A percentile compares a stretch with the other conserved stretches of the same genome.
Evolutionary conservation across 1,140 invertebrate genomes (phyloP).

Genomic region (Mylabris phalerata): DNA sequence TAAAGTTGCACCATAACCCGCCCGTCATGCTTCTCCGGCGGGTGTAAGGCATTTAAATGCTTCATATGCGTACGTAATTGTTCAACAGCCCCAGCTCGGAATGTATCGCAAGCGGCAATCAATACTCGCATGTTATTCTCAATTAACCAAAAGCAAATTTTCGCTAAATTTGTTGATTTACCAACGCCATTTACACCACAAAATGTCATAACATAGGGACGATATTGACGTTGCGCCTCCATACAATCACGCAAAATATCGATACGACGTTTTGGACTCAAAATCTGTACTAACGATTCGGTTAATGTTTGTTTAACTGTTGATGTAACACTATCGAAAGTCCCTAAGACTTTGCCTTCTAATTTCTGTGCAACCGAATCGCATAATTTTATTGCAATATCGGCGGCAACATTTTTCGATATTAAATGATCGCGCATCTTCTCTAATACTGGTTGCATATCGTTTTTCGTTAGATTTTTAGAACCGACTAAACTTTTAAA

Average conservation of each 20-base stretch:
- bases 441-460: constrained; percentile 82
- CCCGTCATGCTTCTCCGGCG: constrained; percentile 61
- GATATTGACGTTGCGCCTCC: constrained; percentile 70
- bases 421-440: constrained; percentile 97
- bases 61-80: constrained; percentile 93
- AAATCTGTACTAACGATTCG: constrained; percentile 81
- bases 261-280: constrained; percentile 90
- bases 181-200: constrained; percentile 99
- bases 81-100: constrained; percentile 97
- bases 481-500: constrained; percentile 84
- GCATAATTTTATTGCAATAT: constrained; percentile 91
- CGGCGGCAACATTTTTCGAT: constrained; percentile 94
- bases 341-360: constrained; percentile 86
- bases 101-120: constrained; percentile 99
- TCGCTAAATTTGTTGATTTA: constrained; percentile 98
- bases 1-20: constrained; percentile 86
- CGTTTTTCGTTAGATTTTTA: constrained; percentile 64
- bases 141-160: constrained; percentile 99
- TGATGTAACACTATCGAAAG: constrained; percentile 82
- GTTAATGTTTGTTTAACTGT: constrained; percentile 77
- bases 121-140: constrained; percentile 95
- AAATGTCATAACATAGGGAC: constrained; percentile 95
- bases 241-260: constrained; percentile 96
- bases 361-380: constrained; percentile 89
- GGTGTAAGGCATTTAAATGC: constrained; percentile 92